Conservation (phyloP, 1,140 invertebrate genomes). For the Mycetomoellerius zeteki region DNA sequence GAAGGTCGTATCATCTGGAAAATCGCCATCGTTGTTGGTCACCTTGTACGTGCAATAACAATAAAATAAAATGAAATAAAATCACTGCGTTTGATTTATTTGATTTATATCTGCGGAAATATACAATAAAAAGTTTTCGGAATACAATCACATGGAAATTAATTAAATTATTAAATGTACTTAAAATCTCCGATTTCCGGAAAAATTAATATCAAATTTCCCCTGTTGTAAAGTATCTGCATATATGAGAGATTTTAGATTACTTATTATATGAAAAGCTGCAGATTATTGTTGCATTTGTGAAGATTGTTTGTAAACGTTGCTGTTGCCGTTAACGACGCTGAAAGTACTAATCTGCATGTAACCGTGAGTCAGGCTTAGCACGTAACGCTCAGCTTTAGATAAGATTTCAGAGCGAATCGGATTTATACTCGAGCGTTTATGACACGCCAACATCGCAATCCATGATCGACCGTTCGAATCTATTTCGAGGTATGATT, state of each 20-base stretch:
- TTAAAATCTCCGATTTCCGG: not conserved
- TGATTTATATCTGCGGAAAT: conserved; percentile 7
- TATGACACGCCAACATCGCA: conserved; percentile 45
- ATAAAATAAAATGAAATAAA: conserved; percentile 39
- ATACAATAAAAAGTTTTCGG: conserved; percentile 4
- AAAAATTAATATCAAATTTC: not conserved
- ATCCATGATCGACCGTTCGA: conserved; percentile 53
- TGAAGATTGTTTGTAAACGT: not conserved
- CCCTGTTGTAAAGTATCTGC: no score
- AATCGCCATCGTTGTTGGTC: conserved; percentile 16
- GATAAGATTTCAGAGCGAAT: conserved; percentile 67
- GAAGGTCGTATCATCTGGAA: conserved; percentile 45
- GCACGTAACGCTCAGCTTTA: conserved; percentile 1
- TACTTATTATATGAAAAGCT: not conserved
- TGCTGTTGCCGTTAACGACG: not conserved
- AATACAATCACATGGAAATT: not conserved
- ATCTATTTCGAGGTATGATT: conserved; percentile 74
- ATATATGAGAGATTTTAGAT: not conserved
- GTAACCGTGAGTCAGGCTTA: conserved; percentile 51
- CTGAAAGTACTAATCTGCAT: not conserved
- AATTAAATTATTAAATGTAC: conserved; percentile 26
- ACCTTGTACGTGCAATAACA: not conserved
- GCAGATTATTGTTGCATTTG: not conserved
- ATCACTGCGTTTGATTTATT: conserved; percentile 11
- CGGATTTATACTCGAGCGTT: conserved; percentile 51